Percentiles rank a stretch among this genome's conserved stretches.
These are phyloP conservation scores for Macrobrachium rosenbergii DNA, from an alignment of 1,140 invertebrate species.

Conservation along the genomic window DNA sequence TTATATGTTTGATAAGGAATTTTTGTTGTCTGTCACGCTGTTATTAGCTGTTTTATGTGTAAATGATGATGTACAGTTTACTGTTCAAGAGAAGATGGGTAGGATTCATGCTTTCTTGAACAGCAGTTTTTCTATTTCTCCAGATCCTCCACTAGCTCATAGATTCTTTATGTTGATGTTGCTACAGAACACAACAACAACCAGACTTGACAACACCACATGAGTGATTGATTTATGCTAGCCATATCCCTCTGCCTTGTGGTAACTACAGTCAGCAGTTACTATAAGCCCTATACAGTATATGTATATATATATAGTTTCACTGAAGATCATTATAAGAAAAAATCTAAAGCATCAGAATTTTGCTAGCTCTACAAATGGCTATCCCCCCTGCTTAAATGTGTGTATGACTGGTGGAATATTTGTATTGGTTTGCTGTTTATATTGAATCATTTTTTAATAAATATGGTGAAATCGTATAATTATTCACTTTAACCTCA, in stretches of 20 bases:
- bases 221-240: conserved; percentile 23
- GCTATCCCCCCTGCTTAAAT: conserved; percentile 42
- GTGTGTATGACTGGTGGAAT: conserved; percentile 29
- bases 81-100: conserved; percentile 48
- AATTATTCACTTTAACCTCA: not conserved
- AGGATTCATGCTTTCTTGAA: conserved; percentile 38
- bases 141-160: conserved; percentile 41
- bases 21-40: conserved; percentile 47
- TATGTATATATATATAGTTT: not conserved
- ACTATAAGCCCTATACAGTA: conserved; percentile 1
- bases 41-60: conserved; percentile 49
- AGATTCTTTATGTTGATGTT: conserved; percentile 37
- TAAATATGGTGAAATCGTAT: conserved; percentile 55
- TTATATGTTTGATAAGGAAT: conserved; percentile 44
- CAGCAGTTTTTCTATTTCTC: conserved; percentile 32
- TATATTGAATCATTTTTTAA: conserved; percentile 57
- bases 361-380: not conserved
- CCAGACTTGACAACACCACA: conserved; percentile 24
- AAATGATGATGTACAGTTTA: conserved; percentile 17
- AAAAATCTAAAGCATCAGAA: not conserved
- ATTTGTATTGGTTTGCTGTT: conserved; percentile 49
- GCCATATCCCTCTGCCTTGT: conserved; percentile 33
- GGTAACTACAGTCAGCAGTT: conserved; percentile 20
- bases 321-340: not conserved
- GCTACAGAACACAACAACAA: conserved; percentile 14